Conservation (phyloP, 1,140 invertebrate species). For the Drosophila serrata region DNA sequence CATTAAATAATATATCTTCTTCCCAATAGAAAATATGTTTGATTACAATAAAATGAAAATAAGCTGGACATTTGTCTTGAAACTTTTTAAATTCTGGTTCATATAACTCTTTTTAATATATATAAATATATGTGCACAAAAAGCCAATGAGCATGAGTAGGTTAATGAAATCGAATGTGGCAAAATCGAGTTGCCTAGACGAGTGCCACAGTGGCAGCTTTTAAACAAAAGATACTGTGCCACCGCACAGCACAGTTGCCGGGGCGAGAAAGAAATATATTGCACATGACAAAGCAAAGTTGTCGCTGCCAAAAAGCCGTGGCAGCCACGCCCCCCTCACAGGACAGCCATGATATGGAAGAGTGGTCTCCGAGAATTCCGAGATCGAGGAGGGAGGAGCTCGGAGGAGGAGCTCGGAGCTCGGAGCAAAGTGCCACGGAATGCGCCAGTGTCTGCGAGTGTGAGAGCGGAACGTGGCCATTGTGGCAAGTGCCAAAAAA, state of each 20-base stretch:
- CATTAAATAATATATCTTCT: background rate
- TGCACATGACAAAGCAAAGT: slow-evolving; percentile 77
- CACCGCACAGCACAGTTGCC: slow-evolving; percentile 34
- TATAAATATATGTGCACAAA: too few relatives aligned
- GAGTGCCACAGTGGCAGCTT: slow-evolving; percentile 31
- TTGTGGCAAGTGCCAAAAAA: slow-evolving; percentile 77
- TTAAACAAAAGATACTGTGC: slow-evolving; percentile 69
- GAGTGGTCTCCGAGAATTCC: slow-evolving; percentile 60
- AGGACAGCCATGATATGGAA: slow-evolving; percentile 47
- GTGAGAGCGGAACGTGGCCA: slow-evolving; percentile 69
- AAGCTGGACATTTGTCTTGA: background rate
- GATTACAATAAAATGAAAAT: background rate
- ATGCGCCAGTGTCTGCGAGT: slow-evolving; percentile 41
- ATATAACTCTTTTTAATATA: too few relatives aligned
- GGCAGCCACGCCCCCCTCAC: slow-evolving; percentile 35
- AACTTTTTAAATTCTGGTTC: background rate
- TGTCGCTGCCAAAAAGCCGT: slow-evolving; percentile 71
- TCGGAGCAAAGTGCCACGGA: slow-evolving; percentile 35
- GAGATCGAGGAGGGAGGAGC: slow-evolving; percentile 12
- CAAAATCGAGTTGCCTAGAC: slow-evolving; percentile 1
- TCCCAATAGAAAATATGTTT: background rate
- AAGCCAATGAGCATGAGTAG: background rate
- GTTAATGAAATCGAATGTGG: slow-evolving; percentile 11
- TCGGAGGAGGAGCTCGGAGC: slow-evolving; percentile 30
- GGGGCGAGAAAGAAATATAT: slow-evolving; percentile 67